These are phyloP conservation scores for Perdita meconis DNA, from an alignment of 2,888 invertebrate species.

Conservation along the genomic window DNA sequence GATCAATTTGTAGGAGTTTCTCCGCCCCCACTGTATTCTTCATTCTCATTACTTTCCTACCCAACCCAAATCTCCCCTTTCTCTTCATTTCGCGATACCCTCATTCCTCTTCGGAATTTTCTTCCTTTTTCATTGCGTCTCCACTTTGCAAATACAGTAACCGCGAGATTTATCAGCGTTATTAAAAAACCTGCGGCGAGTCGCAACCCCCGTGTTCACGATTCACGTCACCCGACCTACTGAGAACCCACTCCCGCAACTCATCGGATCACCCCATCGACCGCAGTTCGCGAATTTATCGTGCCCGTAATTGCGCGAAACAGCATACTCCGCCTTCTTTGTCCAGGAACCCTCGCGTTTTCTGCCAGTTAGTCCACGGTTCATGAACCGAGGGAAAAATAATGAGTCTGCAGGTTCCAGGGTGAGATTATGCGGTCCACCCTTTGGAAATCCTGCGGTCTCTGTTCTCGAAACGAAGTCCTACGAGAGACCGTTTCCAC, in stretches of 20 bases:
- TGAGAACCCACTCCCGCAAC: background rate
- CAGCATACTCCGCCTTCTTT: constrained; percentile 16
- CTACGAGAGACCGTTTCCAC: background rate
- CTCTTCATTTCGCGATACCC: background rate
- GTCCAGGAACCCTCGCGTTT: constrained; percentile 35
- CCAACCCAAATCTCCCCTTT: background rate
- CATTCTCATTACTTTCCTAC: constrained; percentile 2
- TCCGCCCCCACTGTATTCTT: constrained; percentile 10
- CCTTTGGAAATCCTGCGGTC: constrained; percentile 22
- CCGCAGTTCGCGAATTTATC: constrained; percentile 34
- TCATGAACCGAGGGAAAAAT: constrained; percentile 50
- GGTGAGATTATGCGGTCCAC: constrained; percentile 21
- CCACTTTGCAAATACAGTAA: background rate
- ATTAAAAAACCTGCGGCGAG: constrained; percentile 37
- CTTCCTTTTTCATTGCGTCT: too few relatives aligned
- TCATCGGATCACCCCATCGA: constrained; percentile 24
- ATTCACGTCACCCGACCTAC: background rate
- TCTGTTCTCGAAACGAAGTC: constrained; percentile 1
- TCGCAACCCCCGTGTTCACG: background rate
- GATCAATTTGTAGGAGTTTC: constrained; percentile 17
- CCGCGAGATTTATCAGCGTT: constrained; percentile 32
- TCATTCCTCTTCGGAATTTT: background rate
- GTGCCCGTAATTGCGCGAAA: constrained; percentile 25
- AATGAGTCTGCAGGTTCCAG: constrained; percentile 47
- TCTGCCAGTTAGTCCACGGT: constrained; percentile 25